A percentile compares a stretch with the other conserved stretches of the same genome.
Conservation (phyloP, 2,113 vertebrate species). For the Telmatochromis brichardi region DNA sequence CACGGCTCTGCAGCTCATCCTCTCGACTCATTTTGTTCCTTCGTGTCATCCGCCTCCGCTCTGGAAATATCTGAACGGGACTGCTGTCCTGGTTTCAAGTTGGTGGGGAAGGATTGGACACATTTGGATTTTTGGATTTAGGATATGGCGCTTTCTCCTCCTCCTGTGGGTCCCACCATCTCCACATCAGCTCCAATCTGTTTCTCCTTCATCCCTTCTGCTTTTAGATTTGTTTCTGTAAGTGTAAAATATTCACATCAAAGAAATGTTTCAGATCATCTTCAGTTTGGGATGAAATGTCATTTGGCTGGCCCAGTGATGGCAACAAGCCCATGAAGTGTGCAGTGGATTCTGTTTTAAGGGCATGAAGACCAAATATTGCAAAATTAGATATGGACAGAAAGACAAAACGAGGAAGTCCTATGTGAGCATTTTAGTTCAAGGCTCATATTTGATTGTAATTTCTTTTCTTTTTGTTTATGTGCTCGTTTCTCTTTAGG, state of each 20-base stretch:
- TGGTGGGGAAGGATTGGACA: not conserved
- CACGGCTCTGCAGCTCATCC: not conserved
- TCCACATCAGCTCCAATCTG: not conserved
- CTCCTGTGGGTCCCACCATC: not conserved
- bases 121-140: not conserved
- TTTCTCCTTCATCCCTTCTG: not conserved
- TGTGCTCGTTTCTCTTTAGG: not conserved
- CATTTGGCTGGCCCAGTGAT: constrained; percentile 75
- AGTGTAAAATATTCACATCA: not conserved
- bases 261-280: not conserved
- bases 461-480: not conserved
- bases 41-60: not conserved
- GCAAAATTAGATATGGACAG: not conserved
- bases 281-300: constrained; percentile 38
- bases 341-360: not conserved
- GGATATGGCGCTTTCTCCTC: constrained; percentile 3
- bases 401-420: not conserved
- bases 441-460: not conserved
- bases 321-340: not conserved
- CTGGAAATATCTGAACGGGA: constrained; percentile 44
- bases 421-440: not conserved
- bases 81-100: not conserved
- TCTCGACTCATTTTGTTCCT: constrained; percentile 17
- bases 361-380: not conserved
- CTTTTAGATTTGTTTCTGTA: not conserved